A percentile compares a stretch with the other conserved stretches of the same genome.
These are phyloP conservation scores for Synodontis membranacea DNA, from an alignment of 2,113 vertebrate species.

Conservation along the genomic window DNA sequence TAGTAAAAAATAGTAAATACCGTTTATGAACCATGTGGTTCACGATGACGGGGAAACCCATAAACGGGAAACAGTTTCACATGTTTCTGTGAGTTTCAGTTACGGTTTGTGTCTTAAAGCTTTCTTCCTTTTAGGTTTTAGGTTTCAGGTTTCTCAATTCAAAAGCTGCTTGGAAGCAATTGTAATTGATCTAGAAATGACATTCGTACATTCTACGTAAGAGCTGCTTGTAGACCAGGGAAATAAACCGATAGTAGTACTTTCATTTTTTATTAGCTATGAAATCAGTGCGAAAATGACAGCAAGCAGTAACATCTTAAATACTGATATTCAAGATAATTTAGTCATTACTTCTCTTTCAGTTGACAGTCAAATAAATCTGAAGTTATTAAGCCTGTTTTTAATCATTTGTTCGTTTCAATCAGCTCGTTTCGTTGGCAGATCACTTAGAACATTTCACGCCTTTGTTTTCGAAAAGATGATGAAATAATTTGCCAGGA, in stretches of 20 bases:
- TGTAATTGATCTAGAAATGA: background rate
- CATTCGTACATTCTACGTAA: background rate
- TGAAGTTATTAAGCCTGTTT: background rate
- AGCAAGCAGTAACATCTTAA: background rate
- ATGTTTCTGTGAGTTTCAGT: background rate
- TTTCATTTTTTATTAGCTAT: background rate
- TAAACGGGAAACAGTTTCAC: background rate
- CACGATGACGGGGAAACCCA: background rate
- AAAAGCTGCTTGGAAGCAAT: background rate
- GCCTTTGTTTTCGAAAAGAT: background rate
- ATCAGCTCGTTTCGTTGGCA: background rate
- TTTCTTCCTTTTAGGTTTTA: background rate
- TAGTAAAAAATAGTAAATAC: too few relatives aligned
- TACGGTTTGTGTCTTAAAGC: background rate
- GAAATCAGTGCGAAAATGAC: background rate
- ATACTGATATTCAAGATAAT: background rate
- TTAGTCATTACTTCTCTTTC: background rate
- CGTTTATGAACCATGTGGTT: background rate
- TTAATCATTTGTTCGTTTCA: background rate
- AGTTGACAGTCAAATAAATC: background rate
- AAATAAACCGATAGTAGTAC: background rate
- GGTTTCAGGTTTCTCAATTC: background rate
- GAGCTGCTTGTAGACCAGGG: background rate
- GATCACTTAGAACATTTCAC: background rate
- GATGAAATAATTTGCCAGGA: too few relatives aligned